These are phyloP conservation scores for Triplophysa siluroides DNA, from an alignment of 2,113 vertebrate genomes.

Conservation along the genomic window DNA sequence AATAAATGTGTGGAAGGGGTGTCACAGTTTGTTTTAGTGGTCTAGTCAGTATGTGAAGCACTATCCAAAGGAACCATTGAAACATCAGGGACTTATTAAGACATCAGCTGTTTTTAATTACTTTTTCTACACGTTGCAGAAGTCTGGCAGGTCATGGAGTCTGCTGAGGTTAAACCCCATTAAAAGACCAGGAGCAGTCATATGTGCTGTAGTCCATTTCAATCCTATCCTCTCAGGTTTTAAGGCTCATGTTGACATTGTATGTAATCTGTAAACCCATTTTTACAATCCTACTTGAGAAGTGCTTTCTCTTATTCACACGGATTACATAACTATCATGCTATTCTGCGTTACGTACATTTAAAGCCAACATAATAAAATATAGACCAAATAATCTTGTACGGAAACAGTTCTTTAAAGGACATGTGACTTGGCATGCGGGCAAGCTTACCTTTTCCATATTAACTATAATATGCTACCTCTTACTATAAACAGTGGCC, in stretches of 20 bases:
- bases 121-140: neutral
- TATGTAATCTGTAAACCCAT: neutral
- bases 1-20: too few relatives aligned
- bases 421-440: too few relatives aligned
- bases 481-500: too few relatives aligned
- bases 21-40: too few relatives aligned
- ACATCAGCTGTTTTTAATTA: conserved; percentile 26
- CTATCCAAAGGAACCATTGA: neutral
- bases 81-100: conserved; percentile 25
- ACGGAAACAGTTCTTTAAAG: too few relatives aligned
- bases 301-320: neutral
- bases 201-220: conserved; percentile 28
- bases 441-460: too few relatives aligned
- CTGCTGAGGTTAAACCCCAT: conserved; percentile 37
- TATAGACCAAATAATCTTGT: neutral
- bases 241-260: neutral
- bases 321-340: neutral
- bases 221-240: neutral
- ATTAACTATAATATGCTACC: too few relatives aligned
- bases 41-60: neutral
- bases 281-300: neutral
- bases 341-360: neutral
- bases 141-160: conserved; percentile 6
- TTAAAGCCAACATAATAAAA: neutral
- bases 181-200: conserved; percentile 32